A percentile compares a stretch with the other conserved stretches of the same genome.
These are phyloP conservation scores for Nasonia oneida DNA, from an alignment of 2,888 invertebrate genomes.

Conservation along the genomic window DNA sequence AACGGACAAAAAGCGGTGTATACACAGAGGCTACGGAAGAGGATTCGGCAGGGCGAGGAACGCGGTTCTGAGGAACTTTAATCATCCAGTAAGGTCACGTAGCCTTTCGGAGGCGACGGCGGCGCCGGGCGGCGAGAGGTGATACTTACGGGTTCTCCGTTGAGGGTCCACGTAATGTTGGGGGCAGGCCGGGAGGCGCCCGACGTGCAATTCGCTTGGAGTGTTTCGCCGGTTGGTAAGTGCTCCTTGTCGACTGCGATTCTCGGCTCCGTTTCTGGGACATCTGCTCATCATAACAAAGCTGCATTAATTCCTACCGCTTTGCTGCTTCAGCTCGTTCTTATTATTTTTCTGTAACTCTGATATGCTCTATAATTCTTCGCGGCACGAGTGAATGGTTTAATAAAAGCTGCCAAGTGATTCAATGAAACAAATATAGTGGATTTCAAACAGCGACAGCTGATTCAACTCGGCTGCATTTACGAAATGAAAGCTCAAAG, in stretches of 20 bases:
- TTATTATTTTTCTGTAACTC: neutral
- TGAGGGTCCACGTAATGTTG: constrained; percentile 76
- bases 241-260: constrained; percentile 75
- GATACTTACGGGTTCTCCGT: constrained; percentile 75
- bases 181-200: constrained; percentile 76
- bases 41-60: constrained; percentile 43
- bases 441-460: neutral
- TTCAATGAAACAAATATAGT: constrained; percentile 14
- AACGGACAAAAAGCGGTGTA: neutral
- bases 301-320: constrained; percentile 36
- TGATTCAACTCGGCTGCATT: constrained; percentile 38
- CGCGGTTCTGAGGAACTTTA: constrained; percentile 66
- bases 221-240: constrained; percentile 73
- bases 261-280: constrained; percentile 75
- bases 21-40: neutral
- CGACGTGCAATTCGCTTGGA: constrained; percentile 76
- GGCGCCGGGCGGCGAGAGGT: constrained; percentile 54
- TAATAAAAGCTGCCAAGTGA: constrained; percentile 36
- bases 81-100: constrained; percentile 74
- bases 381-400: neutral
- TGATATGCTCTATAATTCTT: neutral
- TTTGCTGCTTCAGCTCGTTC: neutral
- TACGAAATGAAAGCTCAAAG: constrained; percentile 52
- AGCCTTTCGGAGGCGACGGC: constrained; percentile 62
- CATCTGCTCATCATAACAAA: constrained; percentile 69